Percentiles rank a stretch among this genome's conserved stretches.
Conservation (phyloP, 2,113 vertebrate genomes). For the Entelurus aequoreus region DNA sequence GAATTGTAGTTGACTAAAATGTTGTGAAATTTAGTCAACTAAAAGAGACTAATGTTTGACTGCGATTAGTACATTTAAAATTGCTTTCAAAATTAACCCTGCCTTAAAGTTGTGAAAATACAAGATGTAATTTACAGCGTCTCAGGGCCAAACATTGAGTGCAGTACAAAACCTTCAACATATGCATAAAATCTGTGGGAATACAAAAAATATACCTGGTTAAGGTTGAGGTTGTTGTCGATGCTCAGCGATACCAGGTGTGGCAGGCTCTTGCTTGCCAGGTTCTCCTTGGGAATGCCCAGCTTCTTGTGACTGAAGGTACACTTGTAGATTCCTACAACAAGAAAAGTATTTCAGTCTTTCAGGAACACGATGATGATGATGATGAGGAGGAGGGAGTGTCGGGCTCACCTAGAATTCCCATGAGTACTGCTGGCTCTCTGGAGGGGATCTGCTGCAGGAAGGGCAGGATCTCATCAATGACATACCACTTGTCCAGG, state of each 20-base stretch:
- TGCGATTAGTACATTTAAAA: no score
- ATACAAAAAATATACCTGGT: conserved; percentile 76
- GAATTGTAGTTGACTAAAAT: no score
- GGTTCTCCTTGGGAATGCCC: conserved; percentile 96
- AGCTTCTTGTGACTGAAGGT: conserved; percentile 97
- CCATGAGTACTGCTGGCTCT: conserved; percentile 98
- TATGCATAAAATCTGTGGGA: conserved; percentile 3
- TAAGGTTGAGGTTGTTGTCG: conserved; percentile 97
- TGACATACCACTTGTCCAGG: conserved; percentile 97
- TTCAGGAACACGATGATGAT: background rate
- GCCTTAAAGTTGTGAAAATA: no score
- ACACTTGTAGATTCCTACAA: conserved; percentile 95
- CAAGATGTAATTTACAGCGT: no score
- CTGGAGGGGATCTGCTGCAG: conserved; percentile 95
- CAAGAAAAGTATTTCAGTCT: background rate
- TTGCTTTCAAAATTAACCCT: no score
- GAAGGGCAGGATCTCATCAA: conserved; percentile 96
- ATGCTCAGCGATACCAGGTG: conserved; percentile 96
- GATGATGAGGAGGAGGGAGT: background rate
- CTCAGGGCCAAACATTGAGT: no score
- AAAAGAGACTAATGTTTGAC: no score
- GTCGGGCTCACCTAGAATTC: conserved; percentile 83
- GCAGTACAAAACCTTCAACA: background rate
- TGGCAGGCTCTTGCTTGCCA: conserved; percentile 88
- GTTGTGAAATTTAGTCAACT: no score